Evolutionary conservation across 2,888 invertebrate genomes (phyloP), one percentile per base, ranked within the genome.

Genomic region (Chrysolina americana): DNA sequence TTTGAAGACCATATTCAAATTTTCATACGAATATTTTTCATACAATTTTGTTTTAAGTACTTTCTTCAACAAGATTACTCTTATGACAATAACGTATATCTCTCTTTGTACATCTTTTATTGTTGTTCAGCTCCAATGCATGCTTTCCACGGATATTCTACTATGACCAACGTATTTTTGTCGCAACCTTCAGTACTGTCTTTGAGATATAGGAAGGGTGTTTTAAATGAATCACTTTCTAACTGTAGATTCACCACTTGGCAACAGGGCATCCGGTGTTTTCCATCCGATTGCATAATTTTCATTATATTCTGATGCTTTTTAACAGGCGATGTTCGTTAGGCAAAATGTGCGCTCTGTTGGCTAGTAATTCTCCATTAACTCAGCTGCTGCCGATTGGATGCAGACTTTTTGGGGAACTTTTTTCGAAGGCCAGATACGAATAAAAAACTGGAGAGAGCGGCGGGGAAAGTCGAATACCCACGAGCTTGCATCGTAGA

Each of bases 311-410:
- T 70, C 50, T 36, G 66, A 66, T 36, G 47, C 48, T 62, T 68
- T 68, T 66, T 66, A 72, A 28, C 47, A 4, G 15, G 47, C 59
- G 36, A 53, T 70, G 70, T 53, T 65, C 53, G 70, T 70, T 63
- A 70, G 47, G 21, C 47, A 44, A 71, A 62, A 44, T 36, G 70
- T 47, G 41, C 65, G 65, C 71, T 65, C 59, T 56, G 44, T 17
- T 41, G 66, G 48, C 48, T 66, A 62, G 56, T 72, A 68, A 72
- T 68, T 72, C 66, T 65, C 65, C 65, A 47, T 65, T 47, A 23
- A 21, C 21, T 41, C 15, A 21, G 59, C 50, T 11, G 36, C 19
- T 44, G 47, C n/a, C 50, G 13, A 41, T 66, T 13, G 36, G 17
- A 50, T 66, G 66, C 28, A 66, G 10, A 66, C 59, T 59, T 59